These are phyloP conservation scores for Lepus timidus DNA, from an alignment of 2,113 vertebrate species.

Conservation along the genomic window DNA sequence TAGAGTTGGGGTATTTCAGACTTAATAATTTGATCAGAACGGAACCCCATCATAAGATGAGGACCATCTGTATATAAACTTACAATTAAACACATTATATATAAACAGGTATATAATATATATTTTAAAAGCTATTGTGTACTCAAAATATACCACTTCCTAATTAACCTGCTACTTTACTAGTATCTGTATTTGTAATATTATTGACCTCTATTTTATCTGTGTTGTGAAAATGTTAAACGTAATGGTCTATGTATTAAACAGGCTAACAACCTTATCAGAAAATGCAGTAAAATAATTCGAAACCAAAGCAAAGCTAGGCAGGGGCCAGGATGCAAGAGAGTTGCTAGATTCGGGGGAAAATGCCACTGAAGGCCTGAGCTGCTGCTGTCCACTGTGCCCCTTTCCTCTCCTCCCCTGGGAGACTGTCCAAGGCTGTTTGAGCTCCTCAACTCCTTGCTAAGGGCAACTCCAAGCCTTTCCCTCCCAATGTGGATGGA, in stretches of 20 bases:
- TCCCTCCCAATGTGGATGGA: background rate
- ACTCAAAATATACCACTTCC: background rate
- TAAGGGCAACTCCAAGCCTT: background rate
- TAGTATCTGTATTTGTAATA: background rate
- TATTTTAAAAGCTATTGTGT: background rate
- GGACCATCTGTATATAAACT: background rate
- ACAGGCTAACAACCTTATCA: background rate
- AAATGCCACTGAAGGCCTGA: background rate
- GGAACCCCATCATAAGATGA: background rate
- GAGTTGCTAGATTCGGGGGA: background rate
- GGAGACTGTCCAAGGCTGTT: background rate
- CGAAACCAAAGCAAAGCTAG: background rate
- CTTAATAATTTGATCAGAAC: background rate
- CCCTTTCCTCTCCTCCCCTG: background rate
- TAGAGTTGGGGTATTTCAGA: background rate
- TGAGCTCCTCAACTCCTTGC: background rate
- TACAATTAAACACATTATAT: background rate
- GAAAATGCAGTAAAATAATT: background rate
- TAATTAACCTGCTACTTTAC: constrained; percentile 1
- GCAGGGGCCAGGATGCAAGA: background rate
- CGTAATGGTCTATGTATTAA: background rate
- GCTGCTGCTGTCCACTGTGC: background rate
- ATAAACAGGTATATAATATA: background rate
- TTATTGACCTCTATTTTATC: background rate
- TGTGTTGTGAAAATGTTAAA: background rate